phyloP scores from a whole-genome alignment of 2,113 vertebrate genomes.

The Pelobates fuscus region DNA sequence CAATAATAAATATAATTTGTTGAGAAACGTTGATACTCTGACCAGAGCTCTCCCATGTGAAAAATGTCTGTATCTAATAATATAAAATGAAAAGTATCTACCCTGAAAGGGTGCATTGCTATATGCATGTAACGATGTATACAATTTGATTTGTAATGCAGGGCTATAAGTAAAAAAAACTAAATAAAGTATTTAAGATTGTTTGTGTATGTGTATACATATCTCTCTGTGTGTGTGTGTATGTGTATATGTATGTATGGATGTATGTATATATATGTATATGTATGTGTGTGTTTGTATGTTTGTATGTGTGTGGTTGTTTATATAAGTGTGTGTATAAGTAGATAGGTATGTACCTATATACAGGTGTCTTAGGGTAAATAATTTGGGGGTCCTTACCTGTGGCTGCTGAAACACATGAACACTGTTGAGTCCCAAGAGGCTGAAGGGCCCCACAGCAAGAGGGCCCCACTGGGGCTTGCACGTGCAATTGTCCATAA shows the following conservation, averaged over 20 bases:
- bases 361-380: not conserved
- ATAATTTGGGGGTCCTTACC: slow-evolving; percentile 63
- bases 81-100: too few relatives aligned
- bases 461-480: slow-evolving; percentile 80
- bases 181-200: not conserved
- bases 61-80: too few relatives aligned
- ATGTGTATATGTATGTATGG: not conserved
- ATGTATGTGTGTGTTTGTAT: not conserved
- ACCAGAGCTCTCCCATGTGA: too few relatives aligned
- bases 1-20: too few relatives aligned
- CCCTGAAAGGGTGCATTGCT: too few relatives aligned
- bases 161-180: too few relatives aligned
- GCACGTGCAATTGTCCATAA: slow-evolving; percentile 92
- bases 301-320: too few relatives aligned
- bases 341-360: not conserved
- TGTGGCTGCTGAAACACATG: slow-evolving; percentile 80
- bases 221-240: not conserved
- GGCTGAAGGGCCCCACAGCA: slow-evolving; percentile 86
- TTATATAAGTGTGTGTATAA: too few relatives aligned
- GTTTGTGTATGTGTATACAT: not conserved
- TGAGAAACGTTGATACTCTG: too few relatives aligned
- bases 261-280: not conserved
- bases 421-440: slow-evolving; percentile 87
- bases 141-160: too few relatives aligned
- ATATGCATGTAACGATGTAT: too few relatives aligned